Evolutionary conservation across 2,113 vertebrate genomes (phyloP), one percentile per base, ranked within the genome.

Genomic region (Petaurus breviceps): DNA sequence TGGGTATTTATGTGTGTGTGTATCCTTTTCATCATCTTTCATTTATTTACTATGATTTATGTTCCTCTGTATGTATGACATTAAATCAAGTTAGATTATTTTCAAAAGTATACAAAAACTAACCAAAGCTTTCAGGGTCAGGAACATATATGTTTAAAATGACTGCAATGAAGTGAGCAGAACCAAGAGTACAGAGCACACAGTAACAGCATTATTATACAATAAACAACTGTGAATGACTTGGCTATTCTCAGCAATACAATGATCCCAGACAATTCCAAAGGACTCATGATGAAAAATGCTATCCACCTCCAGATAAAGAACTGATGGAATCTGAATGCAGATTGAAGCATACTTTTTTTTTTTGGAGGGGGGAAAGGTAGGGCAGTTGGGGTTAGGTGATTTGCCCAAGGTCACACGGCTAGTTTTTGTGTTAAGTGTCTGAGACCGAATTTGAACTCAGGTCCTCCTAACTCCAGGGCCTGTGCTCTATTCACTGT

Each of bases 101-200:
- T 84, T 43, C 49, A 50, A 90, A 90, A 90, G 9, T 49, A 0
- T 26, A 90, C 16, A 9, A 90, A 90, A 90, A 31, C 26, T 49
- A 90, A 90, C 47, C 68, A 84, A 23, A 89, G 11, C 2, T 96
- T 0, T 11, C 8, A 52, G 94, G 5, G 3, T 50, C 91, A 91
- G 94, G 47, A n/a, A 49, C 52, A 47, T 91, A 51, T 8, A 3
- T 57, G 93, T 52, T 93, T 61, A 94, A 96, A 95, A 94, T 14
- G 46, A 1, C n/a, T 53, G 93, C 84, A 2, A 3, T 55, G 94
- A 68, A 68, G 31, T 37, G 14, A 68, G 61, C 3, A 68, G 61
- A 37, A 68, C 61, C 12, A 37, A 26, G 31, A 37, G 12, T 11
- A 31, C 57, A 12, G 14, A 16, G 3, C 16, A 68, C 61, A 68